Conservation (phyloP, 2,888 invertebrate genomes). For the Zygothrica quintamaculata region DNA sequence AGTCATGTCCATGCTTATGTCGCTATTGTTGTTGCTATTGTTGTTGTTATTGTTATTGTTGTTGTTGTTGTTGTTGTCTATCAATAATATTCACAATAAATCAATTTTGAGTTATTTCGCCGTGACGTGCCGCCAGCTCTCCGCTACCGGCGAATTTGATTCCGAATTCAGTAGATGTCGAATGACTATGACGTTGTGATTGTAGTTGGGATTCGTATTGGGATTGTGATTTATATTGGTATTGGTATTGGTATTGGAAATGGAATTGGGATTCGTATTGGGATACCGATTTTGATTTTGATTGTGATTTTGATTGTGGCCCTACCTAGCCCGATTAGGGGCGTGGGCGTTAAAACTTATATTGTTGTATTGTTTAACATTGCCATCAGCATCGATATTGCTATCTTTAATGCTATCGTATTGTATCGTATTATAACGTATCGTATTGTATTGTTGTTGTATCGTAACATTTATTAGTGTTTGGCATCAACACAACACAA, state of each 20-base stretch:
- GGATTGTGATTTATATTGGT: not conserved
- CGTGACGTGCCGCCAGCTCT: conserved; percentile 62
- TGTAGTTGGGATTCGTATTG: not conserved
- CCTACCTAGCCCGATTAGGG: conserved; percentile 49
- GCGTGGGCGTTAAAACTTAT: conserved; percentile 29
- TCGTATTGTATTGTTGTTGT: too few species aligned
- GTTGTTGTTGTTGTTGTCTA: conserved; percentile 54
- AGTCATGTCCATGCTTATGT: conserved; percentile 61
- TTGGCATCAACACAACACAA: not conserved
- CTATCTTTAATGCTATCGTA: conserved; percentile 6
- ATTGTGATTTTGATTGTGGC: conserved; percentile 18
- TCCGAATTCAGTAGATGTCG: conserved; percentile 56
- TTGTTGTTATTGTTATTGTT: conserved; percentile 15
- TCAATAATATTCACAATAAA: conserved; percentile 75
- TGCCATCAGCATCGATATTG: conserved; percentile 15
- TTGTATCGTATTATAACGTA: not conserved
- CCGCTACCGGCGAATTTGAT: conserved; percentile 44
- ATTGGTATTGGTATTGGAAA: too few species aligned
- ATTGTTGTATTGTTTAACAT: conserved; percentile 12
- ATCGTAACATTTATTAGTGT: too few species aligned
- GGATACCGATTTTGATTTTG: not conserved
- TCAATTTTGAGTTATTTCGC: conserved; percentile 77
- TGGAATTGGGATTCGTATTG: too few species aligned
- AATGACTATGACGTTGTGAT: conserved; percentile 4
- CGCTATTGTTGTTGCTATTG: conserved; percentile 17